Base-by-base conservation (phyloP, 2,888 invertebrate genomes). In the Trissoscelio sp. region DNA sequence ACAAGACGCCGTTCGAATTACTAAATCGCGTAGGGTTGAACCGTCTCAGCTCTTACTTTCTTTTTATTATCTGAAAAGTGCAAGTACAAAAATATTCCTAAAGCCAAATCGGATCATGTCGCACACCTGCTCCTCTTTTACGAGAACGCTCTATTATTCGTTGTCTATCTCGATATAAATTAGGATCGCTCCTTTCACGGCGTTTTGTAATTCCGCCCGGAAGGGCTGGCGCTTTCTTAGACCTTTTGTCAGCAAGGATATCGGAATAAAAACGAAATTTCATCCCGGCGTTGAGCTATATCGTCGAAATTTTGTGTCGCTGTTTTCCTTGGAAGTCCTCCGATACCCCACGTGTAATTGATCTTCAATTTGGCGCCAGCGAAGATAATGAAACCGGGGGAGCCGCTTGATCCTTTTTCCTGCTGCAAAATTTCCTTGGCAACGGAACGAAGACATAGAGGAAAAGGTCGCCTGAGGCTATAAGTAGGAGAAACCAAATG, bases 361-460 rank as follows among this genome's bases (percentile, higher is more conserved):
- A 85, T 82, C 84, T 82, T 85, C 84, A 85, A 85, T 87, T 86
- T 84, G 80, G 83, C 81, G 66, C 70, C 78, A 69, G 77, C 73
- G 55, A 79, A 84, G 84, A 86, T 84, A 86, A 84, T 86, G 83
- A 85, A 79, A 57, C 82, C 77, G 77, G 79, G 62, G 60, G 73
- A 70, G 48, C 48, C 44, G 31, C 64, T 58, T 55, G 78, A 72
- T 70, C 74, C 70, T 69, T 82, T 82, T 83, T 82, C 82, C 73
- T 78, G 81, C 60, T 44, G 78, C 75, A 67, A 64, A 72, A 77
- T 75, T 81, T 81, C 79, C 62, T 79, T 73, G 69, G 74, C 60
- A 79, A 79, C 79, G 57, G 66, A 37, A 42, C 14, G 20, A 51
- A 53, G 46, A 67, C 11, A 20, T 20, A 14, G 60, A 24, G 12